Conservation (phyloP, 2,888 invertebrate species). For the Eupeodes luniger region DNA sequence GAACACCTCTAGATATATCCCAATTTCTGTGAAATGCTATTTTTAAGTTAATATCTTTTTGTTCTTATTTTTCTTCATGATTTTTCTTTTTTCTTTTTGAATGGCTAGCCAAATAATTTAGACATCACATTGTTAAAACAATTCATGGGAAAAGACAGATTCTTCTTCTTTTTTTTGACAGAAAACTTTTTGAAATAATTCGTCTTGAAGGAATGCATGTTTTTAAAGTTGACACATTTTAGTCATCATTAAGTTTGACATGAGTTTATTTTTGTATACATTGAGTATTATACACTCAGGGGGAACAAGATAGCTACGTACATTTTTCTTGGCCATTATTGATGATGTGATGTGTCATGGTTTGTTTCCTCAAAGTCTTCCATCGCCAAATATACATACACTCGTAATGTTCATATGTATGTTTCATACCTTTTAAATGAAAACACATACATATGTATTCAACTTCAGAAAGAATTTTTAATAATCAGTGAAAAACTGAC, state of each 20-base stretch:
- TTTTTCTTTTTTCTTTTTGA: constrained; percentile 12
- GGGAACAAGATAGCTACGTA: background rate
- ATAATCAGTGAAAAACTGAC: background rate
- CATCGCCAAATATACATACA: too few relatives aligned
- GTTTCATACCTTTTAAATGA: background rate
- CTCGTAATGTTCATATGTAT: too few relatives aligned
- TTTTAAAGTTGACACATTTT: constrained; percentile 14
- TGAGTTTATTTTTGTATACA: constrained; percentile 5
- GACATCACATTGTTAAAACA: constrained; percentile 41
- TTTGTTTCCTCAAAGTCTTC: too few relatives aligned
- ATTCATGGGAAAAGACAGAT: constrained; percentile 11
- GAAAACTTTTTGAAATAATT: constrained; percentile 33
- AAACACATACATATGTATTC: background rate
- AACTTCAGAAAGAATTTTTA: constrained; percentile 9
- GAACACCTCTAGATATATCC: constrained; percentile 31
- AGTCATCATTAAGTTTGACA: constrained; percentile 12
- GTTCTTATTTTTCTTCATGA: background rate
- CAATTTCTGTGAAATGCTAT: constrained; percentile 36
- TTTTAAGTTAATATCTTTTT: constrained; percentile 56
- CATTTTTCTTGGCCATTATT: background rate
- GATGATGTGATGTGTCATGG: background rate
- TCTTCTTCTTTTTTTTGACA: constrained; percentile 13
- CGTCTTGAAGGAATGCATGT: constrained; percentile 21
- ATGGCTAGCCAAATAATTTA: background rate
- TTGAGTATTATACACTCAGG: background rate